A percentile compares a stretch with the other conserved stretches of the same genome.
Conservation (phyloP, 2,113 vertebrate genomes). For the Carlito syrichta region DNA sequence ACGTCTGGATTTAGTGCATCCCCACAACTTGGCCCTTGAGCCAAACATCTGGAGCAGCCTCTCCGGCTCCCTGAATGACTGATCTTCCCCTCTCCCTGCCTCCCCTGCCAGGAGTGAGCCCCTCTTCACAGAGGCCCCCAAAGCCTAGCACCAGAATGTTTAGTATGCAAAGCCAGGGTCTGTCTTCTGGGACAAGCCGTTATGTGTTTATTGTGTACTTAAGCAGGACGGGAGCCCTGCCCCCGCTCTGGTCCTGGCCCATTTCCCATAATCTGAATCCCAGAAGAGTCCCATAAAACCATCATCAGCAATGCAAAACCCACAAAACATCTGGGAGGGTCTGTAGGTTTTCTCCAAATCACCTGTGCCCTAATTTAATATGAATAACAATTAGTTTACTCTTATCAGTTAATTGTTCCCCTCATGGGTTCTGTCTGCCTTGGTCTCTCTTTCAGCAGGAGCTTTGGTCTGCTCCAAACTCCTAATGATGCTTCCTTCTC, state of each 20-base stretch:
- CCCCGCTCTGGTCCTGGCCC: conserved; percentile 59
- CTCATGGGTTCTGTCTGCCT: conserved; percentile 75
- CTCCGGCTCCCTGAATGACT: background rate
- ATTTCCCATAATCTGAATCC: conserved; percentile 72
- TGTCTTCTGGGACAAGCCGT: conserved; percentile 76
- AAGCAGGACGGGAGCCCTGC: conserved; percentile 70
- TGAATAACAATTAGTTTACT: conserved; percentile 83
- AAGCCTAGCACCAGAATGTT: conserved; percentile 27
- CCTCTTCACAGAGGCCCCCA: conserved; percentile 29
- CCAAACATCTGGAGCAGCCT: background rate
- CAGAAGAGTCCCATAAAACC: conserved; percentile 75
- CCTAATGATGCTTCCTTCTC: conserved; percentile 63
- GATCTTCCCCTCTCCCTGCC: background rate
- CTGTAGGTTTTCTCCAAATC: conserved; percentile 82
- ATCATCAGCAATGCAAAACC: conserved; percentile 79
- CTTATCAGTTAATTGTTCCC: conserved; percentile 82
- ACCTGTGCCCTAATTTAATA: conserved; percentile 85
- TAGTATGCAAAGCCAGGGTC: conserved; percentile 62
- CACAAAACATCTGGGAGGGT: conserved; percentile 77
- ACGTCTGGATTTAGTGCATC: background rate
- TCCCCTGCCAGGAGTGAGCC: background rate
- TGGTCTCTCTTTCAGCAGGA: conserved; percentile 51
- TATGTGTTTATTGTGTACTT: conserved; percentile 80
- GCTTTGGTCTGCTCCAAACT: conserved; percentile 72
- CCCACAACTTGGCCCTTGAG: background rate